Base-by-base conservation (phyloP, 2,888 invertebrate genomes). In the Heterodera filipjevi region DNA sequence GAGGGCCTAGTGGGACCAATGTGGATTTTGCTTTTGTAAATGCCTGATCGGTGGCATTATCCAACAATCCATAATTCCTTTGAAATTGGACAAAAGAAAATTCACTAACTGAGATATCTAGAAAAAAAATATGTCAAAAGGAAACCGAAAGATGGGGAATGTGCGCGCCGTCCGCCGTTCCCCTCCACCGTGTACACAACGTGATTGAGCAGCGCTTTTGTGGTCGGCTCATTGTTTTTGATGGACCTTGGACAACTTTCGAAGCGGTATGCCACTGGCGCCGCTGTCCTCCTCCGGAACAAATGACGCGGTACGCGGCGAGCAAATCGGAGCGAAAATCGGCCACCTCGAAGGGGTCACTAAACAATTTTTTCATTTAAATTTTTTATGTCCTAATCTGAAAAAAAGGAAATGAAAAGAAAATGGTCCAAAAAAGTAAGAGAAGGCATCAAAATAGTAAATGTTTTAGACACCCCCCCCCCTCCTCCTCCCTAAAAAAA, bases 281-380 rank as follows among this genome's bases (percentile, higher is more conserved):
- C 53, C 77, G 5, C 71, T 27, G 72, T 33, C n/a, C 53, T 72
- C 77, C 5, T 64, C 73, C 30, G 85, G 85, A 79, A 85, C 3
- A 86, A 1, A 84, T 74, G n/a, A 76, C 70, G 71, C 79, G 81
- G 79, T 87, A 85, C 1, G 83, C 83, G 33, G 81, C 66, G 22
- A 87, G 78, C 19, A 87, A 79, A 70, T 86, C 86, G n/a, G 81
- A 71, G 22, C 87, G 86, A 71, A 86, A 86, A 72, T 81, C 81
- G n/a, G 83, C 86, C 35, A 87, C 86, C 75, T 86, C 86, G 77
- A 83, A 83, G n/a, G 79, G 80, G 64, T 86, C 87, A 32, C 75
- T 75, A 27, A 59, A 75, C 2, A 19, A 39, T 39, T 30, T 12
- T n/a, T n/a, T n/a, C n/a, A n/a, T n/a, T n/a, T n/a, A n/a, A n/a